Percentiles rank a stretch among this genome's conserved stretches.
Evolutionary conservation across 2,113 vertebrate species (phyloP).

Genomic region (Pycnonotus jocosus): DNA sequence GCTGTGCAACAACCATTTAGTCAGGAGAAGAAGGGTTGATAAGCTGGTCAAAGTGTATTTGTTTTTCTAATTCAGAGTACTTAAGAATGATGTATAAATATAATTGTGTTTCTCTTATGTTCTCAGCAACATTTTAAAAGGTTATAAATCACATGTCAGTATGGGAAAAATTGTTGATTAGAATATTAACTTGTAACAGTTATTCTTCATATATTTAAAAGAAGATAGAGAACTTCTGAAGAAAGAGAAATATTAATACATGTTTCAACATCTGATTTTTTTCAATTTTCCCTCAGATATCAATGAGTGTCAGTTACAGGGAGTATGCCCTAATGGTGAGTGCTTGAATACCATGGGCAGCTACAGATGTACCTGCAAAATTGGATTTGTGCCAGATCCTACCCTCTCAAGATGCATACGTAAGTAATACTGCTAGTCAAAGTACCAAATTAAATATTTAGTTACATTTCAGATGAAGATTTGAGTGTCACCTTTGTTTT

Average conservation of each 20-base stretch:
- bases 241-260: not conserved
- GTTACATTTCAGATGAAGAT: not conserved
- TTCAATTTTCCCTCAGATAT: constrained; percentile 77
- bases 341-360: constrained; percentile 95
- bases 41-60: not conserved
- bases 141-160: not conserved
- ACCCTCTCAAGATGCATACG: constrained; percentile 85
- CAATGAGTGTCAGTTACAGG: constrained; percentile 92
- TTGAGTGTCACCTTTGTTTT: not conserved
- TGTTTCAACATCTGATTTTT: not conserved
- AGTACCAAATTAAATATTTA: not conserved
- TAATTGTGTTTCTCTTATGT: not conserved
- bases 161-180: not conserved
- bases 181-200: not conserved
- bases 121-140: not conserved
- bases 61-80: not conserved
- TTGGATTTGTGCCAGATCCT: constrained; percentile 85
- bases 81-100: not conserved
- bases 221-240: not conserved
- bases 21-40: not conserved
- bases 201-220: not conserved
- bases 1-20: not conserved
- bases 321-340: constrained; percentile 89
- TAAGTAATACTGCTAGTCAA: constrained; percentile 73
- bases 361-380: constrained; percentile 90